Base-by-base conservation (phyloP, 2,888 invertebrate species). In the Lagria hirta region DNA sequence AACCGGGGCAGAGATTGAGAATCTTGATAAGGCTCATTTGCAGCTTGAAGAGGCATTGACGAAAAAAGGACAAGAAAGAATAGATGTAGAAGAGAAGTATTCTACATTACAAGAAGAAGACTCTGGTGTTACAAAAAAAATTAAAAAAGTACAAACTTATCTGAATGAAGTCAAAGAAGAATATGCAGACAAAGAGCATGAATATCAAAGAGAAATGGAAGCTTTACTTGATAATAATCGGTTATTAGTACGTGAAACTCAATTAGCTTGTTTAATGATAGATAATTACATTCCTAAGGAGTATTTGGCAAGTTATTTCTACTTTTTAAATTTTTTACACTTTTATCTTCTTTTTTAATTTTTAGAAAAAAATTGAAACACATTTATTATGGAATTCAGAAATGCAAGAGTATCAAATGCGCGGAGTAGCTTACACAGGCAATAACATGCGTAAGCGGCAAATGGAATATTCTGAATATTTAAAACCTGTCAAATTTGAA, bases 311-410 rank as follows among this genome's bases (percentile, higher is more conserved):
- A 57, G 57, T 56, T 30, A 42, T 48, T n/a, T 3, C 5, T 36
- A 38, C 22, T 30, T 22, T 27, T 18, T 18, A 34, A 23, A 15
- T 36, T 6, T 26, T 20, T 30, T 43, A 43, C 16, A 21, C 23
- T 37, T 15, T 32, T 29, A 15, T n/a, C n/a, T n/a, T n/a, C n/a
- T n/a, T n/a, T n/a, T n/a, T 8, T 24, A 6, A 34, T 49, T 51
- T 49, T 63, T 66, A 90, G 86, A 86, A 86, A 30, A 80, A 91
- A 73, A 89, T 97, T 49, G 92, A 94, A 63, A 80, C 86, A 60
- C 90, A 95, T 65, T 88, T 95, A 24, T 86, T 90, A 64, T 99
- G 97, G 95, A 98, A 96, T 74, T 96, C 96, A 71, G 97, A 98
- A 64, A 90, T 96, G 17, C 97, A 97, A 17, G 98, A 99, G 72